Evolutionary conservation across 2,113 vertebrate genomes (phyloP), one percentile per base, ranked within the genome.

Genomic region (Daboia siamensis): DNA sequence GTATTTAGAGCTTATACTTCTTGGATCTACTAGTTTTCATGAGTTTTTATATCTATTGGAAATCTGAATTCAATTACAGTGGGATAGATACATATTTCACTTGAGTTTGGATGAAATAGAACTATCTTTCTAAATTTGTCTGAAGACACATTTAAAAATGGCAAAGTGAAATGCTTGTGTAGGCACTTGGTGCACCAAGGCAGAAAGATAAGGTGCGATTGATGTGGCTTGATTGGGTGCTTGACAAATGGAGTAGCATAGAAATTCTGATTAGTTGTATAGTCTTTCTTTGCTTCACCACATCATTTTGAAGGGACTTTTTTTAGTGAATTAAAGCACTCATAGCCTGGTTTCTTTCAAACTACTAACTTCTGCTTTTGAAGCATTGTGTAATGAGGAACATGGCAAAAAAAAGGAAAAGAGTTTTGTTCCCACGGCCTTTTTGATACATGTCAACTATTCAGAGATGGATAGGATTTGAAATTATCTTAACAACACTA

Each of bases 21-120:
- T 52, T 86, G n/a, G 3, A 33, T 20, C 17, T 57, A 90, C 44
- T 59, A 6, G n/a, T 33, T 26, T 91, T 92, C 59, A 64, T 88
- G 29, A 86, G 55, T 89, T 90, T 64, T 90, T 64, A 90, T 90
- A 61, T 90, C 48, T 55, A 13, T 90, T 48, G 46, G 74, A 90
- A 90, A 85, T 59, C 26, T 55, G 46, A 88, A 69, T 86, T 39
- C 17, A 86, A 24, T 2, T 55, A 8, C 61, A 7, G 51, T 92
- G 48, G 33, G 59, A 39, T 91, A 21, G 74, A 44, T 80, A 80
- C 3, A 39, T 44, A 80, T 80, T 44, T 80, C 74, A 80, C 33
- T 9, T 80, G 74, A 39, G 17, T 44, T 80, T 80, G 74, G 74
- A 80, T 44, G 44, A 44, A 44, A 80, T 21, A 80, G 69, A 80